These are phyloP conservation scores for Melanophora roralis DNA, from an alignment of 2,888 invertebrate genomes.

Conservation along the genomic window DNA sequence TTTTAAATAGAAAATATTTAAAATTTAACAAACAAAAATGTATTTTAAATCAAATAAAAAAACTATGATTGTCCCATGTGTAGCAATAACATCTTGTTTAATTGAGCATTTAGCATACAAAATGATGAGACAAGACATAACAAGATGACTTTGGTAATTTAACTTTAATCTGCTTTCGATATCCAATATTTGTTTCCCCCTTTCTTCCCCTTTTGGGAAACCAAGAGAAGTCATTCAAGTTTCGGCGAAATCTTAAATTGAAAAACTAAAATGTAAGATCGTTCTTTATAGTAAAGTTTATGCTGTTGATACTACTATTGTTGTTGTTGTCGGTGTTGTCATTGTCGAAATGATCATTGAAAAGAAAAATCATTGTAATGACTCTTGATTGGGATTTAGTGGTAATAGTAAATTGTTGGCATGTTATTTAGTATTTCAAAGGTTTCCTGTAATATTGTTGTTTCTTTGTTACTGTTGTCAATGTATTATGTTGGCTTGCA, in stretches of 20 bases:
- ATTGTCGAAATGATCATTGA: conserved; percentile 48
- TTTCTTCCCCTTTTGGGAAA: not conserved
- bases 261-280: conserved; percentile 21
- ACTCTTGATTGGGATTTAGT: conserved; percentile 62
- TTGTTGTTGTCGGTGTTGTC: conserved; percentile 26
- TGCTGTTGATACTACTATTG: not conserved
- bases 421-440: conserved; percentile 34
- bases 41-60: not conserved
- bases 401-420: conserved; percentile 51
- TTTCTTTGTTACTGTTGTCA: conserved; percentile 13
- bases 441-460: conserved; percentile 11
- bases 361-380: conserved; percentile 60
- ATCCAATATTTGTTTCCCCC: not conserved
- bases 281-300: too few species aligned
- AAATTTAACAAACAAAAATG: conserved; percentile 13
- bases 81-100: conserved; percentile 65
- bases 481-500: not conserved
- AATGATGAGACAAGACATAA: conserved; percentile 59
- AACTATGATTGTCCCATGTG: conserved; percentile 57
- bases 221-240: not conserved
- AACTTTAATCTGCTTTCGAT: conserved; percentile 52
- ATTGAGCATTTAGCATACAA: conserved; percentile 65
- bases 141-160: conserved; percentile 57
- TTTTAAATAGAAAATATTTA: conserved; percentile 28
- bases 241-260: conserved; percentile 50